Percentiles rank a stretch among this genome's conserved stretches.
Evolutionary conservation across 2,113 vertebrate species (phyloP).

Genomic region (Halcyon malimbica): DNA sequence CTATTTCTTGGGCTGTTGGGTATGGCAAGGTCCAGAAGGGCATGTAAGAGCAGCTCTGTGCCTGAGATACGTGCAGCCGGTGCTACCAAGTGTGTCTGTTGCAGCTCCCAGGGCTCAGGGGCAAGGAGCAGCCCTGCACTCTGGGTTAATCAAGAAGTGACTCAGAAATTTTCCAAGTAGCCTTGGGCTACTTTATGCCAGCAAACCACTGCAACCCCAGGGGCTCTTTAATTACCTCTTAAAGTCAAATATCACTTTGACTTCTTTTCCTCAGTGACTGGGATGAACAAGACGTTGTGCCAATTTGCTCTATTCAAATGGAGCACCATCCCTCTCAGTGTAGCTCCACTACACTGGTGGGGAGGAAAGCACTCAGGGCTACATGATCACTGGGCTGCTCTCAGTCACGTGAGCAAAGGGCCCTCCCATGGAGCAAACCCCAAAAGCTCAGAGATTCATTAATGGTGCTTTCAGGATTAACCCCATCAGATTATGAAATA

Average conservation of each 20-base stretch:
- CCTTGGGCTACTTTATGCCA: not conserved
- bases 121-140: not conserved
- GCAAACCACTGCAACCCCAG: fast-evolving
- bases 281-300: fast-evolving
- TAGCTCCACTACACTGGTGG: fast-evolving
- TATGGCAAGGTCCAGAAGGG: not conserved
- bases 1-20: not conserved
- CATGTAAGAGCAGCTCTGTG: fast-evolving
- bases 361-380: not conserved
- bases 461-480: not conserved
- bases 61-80: not conserved
- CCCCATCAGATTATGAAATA: too few species aligned
- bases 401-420: fast-evolving
- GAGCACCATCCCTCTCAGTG: fast-evolving
- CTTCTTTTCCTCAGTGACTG: not conserved
- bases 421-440: not conserved
- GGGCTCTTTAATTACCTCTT: fast-evolving
- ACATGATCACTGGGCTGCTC: fast-evolving
- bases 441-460: not conserved
- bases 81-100: fast-evolving
- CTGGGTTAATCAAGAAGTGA: fast-evolving
- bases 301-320: not conserved
- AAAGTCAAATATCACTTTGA: not conserved
- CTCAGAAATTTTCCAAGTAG: not conserved
- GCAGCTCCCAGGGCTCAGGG: not conserved